A percentile compares a stretch with the other conserved stretches of the same genome.
Conservation (phyloP, 2,113 vertebrate genomes). For the Tenebrosternarchus preto region DNA sequence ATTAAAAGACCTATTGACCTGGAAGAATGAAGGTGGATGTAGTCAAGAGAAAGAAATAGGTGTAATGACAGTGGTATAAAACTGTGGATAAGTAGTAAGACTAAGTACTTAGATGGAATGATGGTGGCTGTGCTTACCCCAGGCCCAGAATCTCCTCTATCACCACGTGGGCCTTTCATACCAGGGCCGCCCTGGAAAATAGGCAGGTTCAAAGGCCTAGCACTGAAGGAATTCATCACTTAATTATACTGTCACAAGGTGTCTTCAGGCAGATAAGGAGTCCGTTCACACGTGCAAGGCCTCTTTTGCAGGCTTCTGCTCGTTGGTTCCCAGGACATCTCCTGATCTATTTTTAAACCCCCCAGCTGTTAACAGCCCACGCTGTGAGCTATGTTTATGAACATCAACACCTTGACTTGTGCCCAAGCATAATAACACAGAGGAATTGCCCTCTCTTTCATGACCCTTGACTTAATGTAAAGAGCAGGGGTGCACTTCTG, state of each 20-base stretch:
- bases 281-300: constrained; percentile 57
- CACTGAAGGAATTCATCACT: constrained; percentile 59
- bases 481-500: constrained; percentile 42
- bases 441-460: constrained; percentile 45
- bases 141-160: constrained; percentile 84
- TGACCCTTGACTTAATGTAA: constrained; percentile 42
- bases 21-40: not conserved
- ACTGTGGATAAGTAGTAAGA: not conserved
- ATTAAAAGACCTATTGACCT: not conserved
- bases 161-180: constrained; percentile 91
- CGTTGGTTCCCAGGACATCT: constrained; percentile 63
- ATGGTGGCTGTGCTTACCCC: constrained; percentile 74
- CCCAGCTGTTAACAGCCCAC: constrained; percentile 40
- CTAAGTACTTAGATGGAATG: not conserved
- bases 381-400: constrained; percentile 49
- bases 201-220: constrained; percentile 50
- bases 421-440: constrained; percentile 41
- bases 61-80: not conserved
- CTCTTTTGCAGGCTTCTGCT: constrained; percentile 53
- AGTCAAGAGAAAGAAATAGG: not conserved
- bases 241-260: constrained; percentile 57
- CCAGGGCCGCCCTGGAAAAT: constrained; percentile 88
- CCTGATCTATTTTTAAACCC: constrained; percentile 13
- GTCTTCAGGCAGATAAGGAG: constrained; percentile 49
- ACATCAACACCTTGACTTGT: constrained; percentile 36